Base-by-base conservation (phyloP, 2,797 vertebrate genomes). In the Cuniculus paca region DNA sequence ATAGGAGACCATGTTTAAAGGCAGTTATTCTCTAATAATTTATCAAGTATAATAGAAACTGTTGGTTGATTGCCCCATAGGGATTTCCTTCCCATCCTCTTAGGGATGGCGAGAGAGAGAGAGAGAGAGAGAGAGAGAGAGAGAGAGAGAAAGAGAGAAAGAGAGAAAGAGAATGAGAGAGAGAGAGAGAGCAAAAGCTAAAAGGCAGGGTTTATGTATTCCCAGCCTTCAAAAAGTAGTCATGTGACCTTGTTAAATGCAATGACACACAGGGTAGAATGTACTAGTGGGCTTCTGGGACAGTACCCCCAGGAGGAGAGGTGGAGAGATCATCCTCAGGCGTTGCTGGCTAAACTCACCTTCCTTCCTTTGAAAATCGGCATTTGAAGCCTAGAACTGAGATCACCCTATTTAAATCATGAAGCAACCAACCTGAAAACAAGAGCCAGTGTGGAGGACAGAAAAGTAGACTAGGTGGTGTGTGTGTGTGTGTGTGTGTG, bases 1-100 rank as follows among this genome's bases (percentile, higher is more conserved):
- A 45, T 60, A 52, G n/a, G 80, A 95, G 75, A 80, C 26, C 60
- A 83, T 34, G 70, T 48, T 83, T n/a, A 96, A 94, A 92, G 24
- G 82, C 52, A 83, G 84, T 65, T 88, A 81, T 50, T 34, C 87
- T 75, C 48, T 85, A 81, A 48, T 34, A 77, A 74, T 68, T 65
- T 87, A 60, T 74, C 36, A 14, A 13, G 2, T 83, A 24, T 78
- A 39, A 68, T 58, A 82, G 61, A 94, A 92, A 88, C 60, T 48
- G 11, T 88, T 85, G 48, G 70, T 77, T 80, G 48, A 79, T 16
- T 80, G 28, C 9, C 77, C 34, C 61, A 34, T 6, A 60, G 31
- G 54, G 19, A 92, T 70, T 92, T 95, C 58, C 77, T 92, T 90
- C 31, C 48, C 19, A 24, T 45, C 56, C 56, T 91, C 74, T 14